phyloP scores from a whole-genome alignment of 2,113 vertebrate species.

The Mus pahari region DNA sequence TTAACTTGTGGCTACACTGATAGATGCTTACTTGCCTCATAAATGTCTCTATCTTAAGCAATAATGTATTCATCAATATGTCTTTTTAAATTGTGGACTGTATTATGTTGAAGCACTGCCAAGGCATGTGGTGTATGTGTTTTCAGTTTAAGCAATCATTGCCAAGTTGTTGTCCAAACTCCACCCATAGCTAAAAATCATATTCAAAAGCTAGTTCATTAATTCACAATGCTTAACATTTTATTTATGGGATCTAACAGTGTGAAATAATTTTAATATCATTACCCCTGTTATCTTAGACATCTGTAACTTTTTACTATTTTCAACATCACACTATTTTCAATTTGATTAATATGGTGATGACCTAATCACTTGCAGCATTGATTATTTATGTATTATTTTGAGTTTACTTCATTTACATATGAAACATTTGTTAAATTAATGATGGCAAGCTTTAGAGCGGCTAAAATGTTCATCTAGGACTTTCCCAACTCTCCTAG shows the following conservation, averaged over 20 bases:
- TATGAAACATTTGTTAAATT: background rate
- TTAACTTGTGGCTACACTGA: background rate
- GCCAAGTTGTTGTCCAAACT: background rate
- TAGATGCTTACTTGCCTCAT: background rate
- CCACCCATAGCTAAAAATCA: background rate
- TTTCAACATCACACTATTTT: background rate
- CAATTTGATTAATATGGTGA: background rate
- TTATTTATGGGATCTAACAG: background rate
- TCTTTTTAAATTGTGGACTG: background rate
- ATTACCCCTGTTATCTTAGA: background rate
- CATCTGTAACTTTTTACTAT: background rate
- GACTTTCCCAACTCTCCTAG: background rate
- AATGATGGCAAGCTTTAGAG: background rate
- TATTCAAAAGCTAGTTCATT: background rate
- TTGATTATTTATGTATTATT: background rate
- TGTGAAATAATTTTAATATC: background rate
- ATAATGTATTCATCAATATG: background rate
- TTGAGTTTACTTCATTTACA: background rate
- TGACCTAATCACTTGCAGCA: background rate
- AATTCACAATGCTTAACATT: background rate
- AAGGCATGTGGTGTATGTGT: background rate
- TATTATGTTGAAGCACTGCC: background rate
- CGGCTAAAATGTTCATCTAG: background rate
- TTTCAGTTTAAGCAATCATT: background rate
- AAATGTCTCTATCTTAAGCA: background rate